Conservation (phyloP, 2,888 invertebrate species). For the Tipula unca region DNA sequence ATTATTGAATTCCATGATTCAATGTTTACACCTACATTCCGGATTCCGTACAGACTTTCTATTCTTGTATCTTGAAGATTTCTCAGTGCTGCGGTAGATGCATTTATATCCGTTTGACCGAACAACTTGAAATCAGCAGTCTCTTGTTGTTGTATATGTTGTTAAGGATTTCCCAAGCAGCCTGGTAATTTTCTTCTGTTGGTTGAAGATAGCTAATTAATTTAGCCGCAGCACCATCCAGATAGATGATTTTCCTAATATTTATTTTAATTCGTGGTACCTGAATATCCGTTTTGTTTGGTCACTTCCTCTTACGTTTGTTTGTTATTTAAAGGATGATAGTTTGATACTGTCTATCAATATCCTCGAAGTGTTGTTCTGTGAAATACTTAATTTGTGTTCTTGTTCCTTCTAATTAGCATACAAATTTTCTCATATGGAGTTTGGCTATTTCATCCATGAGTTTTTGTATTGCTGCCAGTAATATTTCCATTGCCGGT, state of each 20-base stretch:
- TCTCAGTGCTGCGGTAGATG: neutral
- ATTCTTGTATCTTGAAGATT: neutral
- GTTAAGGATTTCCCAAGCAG: neutral
- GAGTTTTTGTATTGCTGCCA: neutral
- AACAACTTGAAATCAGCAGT: neutral
- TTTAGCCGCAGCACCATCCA: neutral
- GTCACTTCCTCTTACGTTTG: neutral
- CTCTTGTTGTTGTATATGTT: neutral
- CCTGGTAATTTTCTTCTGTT: neutral
- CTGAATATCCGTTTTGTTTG: too few species aligned
- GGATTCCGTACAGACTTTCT: neutral
- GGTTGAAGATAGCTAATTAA: neutral
- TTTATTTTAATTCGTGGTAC: too few species aligned
- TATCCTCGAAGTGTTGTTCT: neutral
- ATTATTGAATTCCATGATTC: neutral
- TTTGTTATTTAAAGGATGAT: neutral
- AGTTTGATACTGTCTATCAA: neutral
- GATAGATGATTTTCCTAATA: neutral
- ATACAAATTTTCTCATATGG: neutral
- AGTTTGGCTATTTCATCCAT: neutral
- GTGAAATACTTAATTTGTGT: neutral
- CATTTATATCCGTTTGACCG: too few species aligned
- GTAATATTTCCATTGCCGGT: neutral
- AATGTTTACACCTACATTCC: neutral
- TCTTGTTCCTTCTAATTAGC: neutral